These are phyloP conservation scores for Xestoiulus laeticollis DNA, from an alignment of 2,888 invertebrate species.

Conservation along the genomic window DNA sequence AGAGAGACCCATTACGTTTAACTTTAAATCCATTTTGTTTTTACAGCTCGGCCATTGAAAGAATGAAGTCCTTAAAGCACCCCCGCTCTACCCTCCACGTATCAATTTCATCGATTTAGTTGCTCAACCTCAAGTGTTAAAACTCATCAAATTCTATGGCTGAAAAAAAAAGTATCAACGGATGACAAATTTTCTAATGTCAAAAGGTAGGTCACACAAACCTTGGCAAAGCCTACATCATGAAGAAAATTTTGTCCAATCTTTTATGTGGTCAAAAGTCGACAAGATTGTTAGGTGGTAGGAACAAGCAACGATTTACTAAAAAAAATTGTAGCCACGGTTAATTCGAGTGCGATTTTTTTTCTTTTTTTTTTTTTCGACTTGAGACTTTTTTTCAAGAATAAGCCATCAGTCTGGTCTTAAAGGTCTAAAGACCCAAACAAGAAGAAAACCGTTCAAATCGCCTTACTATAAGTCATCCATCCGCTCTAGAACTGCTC, in stretches of 20 bases:
- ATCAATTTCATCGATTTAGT: constrained; percentile 53
- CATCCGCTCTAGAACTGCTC: neutral
- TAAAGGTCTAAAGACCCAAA: constrained; percentile 37
- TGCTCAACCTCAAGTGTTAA: constrained; percentile 50
- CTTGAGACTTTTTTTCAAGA: constrained; percentile 27
- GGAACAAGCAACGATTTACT: constrained; percentile 41
- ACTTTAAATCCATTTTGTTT: constrained; percentile 51
- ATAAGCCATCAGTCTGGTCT: constrained; percentile 37
- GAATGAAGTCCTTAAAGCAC: constrained; percentile 47
- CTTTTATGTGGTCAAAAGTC: constrained; percentile 48
- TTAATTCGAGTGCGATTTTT: constrained; percentile 45
- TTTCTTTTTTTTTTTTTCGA: neutral
- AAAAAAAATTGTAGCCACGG: constrained; percentile 46
- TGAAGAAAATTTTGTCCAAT: constrained; percentile 48
- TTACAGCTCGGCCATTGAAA: constrained; percentile 45
- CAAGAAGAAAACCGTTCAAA: constrained; percentile 27
- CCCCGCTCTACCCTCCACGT: constrained; percentile 45
- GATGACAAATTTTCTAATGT: constrained; percentile 49
- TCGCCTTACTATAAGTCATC: constrained; percentile 37
- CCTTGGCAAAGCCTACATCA: constrained; percentile 47
- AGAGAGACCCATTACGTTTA: constrained; percentile 47
- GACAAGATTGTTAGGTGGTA: constrained; percentile 49
- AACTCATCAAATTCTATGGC: constrained; percentile 53
- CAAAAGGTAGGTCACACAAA: constrained; percentile 49
- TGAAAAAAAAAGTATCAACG: constrained; percentile 45